Evolutionary conservation across 2,888 invertebrate genomes (phyloP), one percentile per base, ranked within the genome.

Genomic region (Zaprionus lineosus): DNA sequence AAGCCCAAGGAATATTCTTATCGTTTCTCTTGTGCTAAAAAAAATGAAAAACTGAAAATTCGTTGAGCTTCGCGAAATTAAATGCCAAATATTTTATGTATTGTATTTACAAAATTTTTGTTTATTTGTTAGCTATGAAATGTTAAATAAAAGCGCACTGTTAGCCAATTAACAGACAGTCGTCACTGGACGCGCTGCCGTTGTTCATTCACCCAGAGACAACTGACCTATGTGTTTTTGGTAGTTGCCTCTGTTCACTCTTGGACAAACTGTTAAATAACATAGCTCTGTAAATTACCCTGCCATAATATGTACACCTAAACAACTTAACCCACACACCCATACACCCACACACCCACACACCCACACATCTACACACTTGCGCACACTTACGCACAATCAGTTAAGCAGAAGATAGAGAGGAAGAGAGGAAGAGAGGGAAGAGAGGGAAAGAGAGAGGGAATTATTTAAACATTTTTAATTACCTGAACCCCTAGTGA

Each of bases 41-140:
- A 19, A 52, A 51, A 52, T 8, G 39, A 37, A 43, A 29, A 37
- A 50, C 33, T 34, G 53, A 67, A 52, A 64, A 84, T 67, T 68
- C 60, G 70, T 83, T 79, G 70, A 83, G 76, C 83, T 83, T 78
- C 75, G 34, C 72, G 75, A 82, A 85, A 83, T 82, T 69, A 66
- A 52, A 79, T 83, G 74, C 84, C 86, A 82, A 82, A 82, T 70
- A 81, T 78, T 72, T 82, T 61, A 71, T 68, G 53, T 58, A 79
- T 71, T 68, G 53, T 58, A 79, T 71, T 82, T 81, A 82, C 74
- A 66, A 68, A 74, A 60, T 65, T n/a, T n/a, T 74, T 55, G 37
- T 64, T 61, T n/a, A n/a, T n/a, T n/a, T n/a, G n/a, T 33, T 59
- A 33, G 33, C 39, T 58, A 43, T 62, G 34, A 33, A 47, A 40